phyloP scores from a whole-genome alignment of 30 jellyfish, hydroid and myxozoan species.

The Cassiopea andromeda region DNA sequence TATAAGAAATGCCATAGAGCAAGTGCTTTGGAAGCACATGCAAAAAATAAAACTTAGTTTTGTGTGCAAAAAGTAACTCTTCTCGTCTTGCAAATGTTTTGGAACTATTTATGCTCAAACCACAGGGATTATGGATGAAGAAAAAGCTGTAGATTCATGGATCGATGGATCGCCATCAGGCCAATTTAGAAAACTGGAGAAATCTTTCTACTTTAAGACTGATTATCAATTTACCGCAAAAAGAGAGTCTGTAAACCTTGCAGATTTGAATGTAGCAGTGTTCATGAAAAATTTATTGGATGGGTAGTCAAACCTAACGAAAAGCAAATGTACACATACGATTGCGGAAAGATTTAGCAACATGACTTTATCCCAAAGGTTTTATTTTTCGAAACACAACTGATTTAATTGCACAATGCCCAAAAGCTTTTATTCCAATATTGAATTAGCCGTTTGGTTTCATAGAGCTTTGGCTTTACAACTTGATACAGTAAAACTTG shows the following conservation, averaged over 20 bases:
- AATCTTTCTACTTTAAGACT: background rate
- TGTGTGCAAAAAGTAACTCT: background rate
- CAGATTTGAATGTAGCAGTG: conserved; percentile 16
- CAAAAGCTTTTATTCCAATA: background rate
- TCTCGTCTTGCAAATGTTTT: background rate
- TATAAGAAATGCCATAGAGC: too few relatives aligned
- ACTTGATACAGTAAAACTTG: too few relatives aligned
- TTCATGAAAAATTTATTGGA: conserved; percentile 30
- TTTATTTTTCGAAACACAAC: background rate
- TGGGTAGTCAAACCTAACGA: conserved; percentile 28
- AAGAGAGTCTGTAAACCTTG: conserved; percentile 28
- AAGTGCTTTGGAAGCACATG: too few relatives aligned
- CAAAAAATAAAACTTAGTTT: too few relatives aligned
- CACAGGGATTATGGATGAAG: conserved; percentile 13
- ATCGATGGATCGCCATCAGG: background rate
- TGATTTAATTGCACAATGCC: conserved; percentile 2
- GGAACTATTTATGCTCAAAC: background rate
- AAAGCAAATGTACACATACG: conserved; percentile 35
- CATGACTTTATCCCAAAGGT: conserved; percentile 17
- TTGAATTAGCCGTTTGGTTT: background rate
- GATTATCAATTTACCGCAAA: conserved; percentile 26
- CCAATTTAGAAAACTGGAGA: conserved; percentile 8
- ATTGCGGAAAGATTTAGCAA: conserved; percentile 29
- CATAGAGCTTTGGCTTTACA: too few relatives aligned
- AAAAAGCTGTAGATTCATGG: background rate